These are phyloP conservation scores for Nettapus auritus DNA, from an alignment of 2,113 vertebrate genomes.

Conservation along the genomic window DNA sequence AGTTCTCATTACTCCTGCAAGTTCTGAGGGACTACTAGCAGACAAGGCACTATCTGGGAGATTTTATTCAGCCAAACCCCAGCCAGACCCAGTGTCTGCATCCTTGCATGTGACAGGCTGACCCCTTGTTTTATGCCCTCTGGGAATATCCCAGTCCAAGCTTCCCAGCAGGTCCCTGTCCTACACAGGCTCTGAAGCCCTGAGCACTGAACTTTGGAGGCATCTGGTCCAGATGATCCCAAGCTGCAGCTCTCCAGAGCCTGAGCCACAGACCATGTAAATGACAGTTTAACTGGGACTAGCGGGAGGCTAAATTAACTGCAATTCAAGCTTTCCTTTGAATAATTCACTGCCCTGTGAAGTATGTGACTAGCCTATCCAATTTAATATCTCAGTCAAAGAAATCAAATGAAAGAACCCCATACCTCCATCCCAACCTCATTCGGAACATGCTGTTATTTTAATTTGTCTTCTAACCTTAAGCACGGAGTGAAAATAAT, in stretches of 20 bases:
- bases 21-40: not conserved
- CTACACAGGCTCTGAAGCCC: not conserved
- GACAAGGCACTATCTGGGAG: not conserved
- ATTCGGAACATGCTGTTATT: not conserved
- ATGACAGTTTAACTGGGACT: not conserved
- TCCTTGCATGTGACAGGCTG: not conserved
- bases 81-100: not conserved
- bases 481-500: not conserved
- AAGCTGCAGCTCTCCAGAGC: not conserved
- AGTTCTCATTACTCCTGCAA: not conserved
- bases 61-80: not conserved
- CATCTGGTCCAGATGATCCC: not conserved
- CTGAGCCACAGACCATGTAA: not conserved
- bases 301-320: not conserved
- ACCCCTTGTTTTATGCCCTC: not conserved
- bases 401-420: constrained; percentile 25
- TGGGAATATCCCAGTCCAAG: not conserved
- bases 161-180: accelerated
- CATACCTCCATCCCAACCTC: not conserved
- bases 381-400: constrained; percentile 11
- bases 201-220: accelerated
- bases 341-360: constrained; percentile 22
- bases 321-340: not conserved
- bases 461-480: not conserved
- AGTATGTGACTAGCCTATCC: constrained; percentile 4